Evolutionary conservation across 2,113 vertebrate species (phyloP).

Genomic region (Uria aalge): DNA sequence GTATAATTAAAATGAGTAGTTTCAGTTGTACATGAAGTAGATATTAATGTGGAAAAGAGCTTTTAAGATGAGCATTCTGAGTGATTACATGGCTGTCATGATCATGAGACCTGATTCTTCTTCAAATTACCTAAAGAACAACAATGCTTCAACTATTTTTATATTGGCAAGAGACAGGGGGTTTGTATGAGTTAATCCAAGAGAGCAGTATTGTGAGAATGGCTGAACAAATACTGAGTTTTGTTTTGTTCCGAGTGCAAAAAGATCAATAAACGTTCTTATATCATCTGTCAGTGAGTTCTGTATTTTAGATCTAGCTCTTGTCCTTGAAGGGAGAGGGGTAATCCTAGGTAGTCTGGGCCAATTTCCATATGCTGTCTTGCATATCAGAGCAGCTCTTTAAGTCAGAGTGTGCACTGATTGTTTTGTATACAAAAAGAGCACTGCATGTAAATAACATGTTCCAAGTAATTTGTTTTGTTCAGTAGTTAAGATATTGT

Average conservation of each 20-base stretch:
- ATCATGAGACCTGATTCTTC: neutral
- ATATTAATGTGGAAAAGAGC: neutral
- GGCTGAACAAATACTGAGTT: neutral
- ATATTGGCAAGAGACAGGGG: neutral
- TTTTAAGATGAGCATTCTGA: neutral
- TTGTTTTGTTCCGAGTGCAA: neutral
- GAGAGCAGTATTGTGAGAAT: neutral
- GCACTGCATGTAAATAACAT: neutral
- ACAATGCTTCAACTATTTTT: neutral
- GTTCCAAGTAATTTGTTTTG: neutral
- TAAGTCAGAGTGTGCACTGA: too few relatives aligned
- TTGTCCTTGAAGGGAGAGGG: neutral
- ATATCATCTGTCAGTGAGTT: neutral
- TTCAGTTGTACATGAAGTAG: neutral
- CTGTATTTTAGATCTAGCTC: neutral
- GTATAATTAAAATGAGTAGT: neutral
- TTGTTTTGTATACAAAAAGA: neutral
- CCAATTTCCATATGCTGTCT: neutral
- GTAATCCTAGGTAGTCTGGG: neutral
- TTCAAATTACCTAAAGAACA: neutral
- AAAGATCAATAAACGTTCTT: neutral
- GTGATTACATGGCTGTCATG: neutral
- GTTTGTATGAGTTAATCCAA: neutral
- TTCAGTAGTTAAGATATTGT: neutral
- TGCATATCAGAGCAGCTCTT: neutral